phyloP scores from a whole-genome alignment of 2,888 invertebrate genomes.

The Troglohyphantes excavatus region DNA sequence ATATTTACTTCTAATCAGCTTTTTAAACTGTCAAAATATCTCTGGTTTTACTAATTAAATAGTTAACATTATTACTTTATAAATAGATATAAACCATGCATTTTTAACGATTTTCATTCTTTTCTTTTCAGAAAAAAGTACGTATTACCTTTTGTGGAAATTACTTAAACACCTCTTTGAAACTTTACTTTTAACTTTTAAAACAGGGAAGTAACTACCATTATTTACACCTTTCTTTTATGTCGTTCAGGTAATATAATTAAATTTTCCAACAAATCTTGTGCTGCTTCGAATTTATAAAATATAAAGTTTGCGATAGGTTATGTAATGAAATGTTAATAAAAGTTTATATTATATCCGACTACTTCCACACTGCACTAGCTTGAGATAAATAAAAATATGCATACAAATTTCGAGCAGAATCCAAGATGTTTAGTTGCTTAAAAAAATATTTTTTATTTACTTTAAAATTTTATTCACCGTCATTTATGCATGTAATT shows the following conservation, averaged over 20 bases:
- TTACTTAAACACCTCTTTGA: not conserved
- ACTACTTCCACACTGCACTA: no score
- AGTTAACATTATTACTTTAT: no score
- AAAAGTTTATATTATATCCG: not conserved
- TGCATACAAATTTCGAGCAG: not conserved
- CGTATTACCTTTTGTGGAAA: constrained; percentile 16
- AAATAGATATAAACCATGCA: no score
- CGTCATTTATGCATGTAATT: constrained; percentile 12
- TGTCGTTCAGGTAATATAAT: no score
- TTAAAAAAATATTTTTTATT: not conserved
- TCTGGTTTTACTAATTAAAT: no score
- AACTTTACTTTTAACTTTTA: not conserved
- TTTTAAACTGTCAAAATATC: no score
- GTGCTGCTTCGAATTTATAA: no score
- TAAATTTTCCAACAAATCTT: not conserved
- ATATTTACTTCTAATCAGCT: no score
- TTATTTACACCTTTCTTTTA: no score
- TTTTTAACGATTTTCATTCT: no score
- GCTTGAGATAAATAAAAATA: not conserved
- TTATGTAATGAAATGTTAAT: not conserved
- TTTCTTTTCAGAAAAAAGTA: constrained; percentile 75
- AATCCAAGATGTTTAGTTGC: not conserved
- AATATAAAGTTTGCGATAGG: not conserved
- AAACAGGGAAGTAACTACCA: not conserved
- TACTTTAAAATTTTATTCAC: not conserved